Conservation (phyloP, 2,888 invertebrate species). For the Tryphoninae sp. region DNA sequence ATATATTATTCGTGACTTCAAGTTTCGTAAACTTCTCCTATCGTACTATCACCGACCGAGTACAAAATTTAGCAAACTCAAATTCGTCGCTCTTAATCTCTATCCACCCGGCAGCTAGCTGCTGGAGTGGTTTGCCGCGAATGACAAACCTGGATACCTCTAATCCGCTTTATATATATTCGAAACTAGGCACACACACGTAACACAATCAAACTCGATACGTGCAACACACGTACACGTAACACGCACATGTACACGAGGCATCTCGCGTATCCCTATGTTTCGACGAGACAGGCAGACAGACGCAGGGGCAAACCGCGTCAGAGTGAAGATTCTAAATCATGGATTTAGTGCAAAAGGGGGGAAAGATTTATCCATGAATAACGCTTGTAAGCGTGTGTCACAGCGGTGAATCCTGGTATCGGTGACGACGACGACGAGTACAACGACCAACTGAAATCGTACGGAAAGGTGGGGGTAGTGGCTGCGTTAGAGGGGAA, state of each 20-base stretch:
- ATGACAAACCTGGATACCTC: constrained; percentile 77
- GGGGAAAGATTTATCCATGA: constrained; percentile 78
- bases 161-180: constrained; percentile 80
- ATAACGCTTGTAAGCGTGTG: constrained; percentile 77
- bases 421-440: constrained; percentile 59
- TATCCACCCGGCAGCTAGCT: constrained; percentile 70
- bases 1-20: constrained; percentile 4
- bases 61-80: constrained; percentile 52
- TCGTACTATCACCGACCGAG: constrained; percentile 53
- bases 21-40: constrained; percentile 57
- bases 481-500: constrained; percentile 10
- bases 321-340: constrained; percentile 76
- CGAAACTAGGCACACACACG: constrained; percentile 50
- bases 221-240: not conserved
- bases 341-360: constrained; percentile 79
- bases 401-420: constrained; percentile 70
- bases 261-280: constrained; percentile 33
- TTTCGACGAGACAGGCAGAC: constrained; percentile 42
- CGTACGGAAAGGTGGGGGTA: constrained; percentile 19
- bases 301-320: constrained; percentile 55
- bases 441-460: constrained; percentile 26
- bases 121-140: constrained; percentile 76
- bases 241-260: constrained; percentile 6
- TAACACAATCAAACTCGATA: constrained; percentile 24
- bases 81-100: constrained; percentile 60